Evolutionary conservation across 1,140 invertebrate genomes (phyloP), one percentile per base, ranked within the genome.

Genomic region (Acyrthosiphon pisum): DNA sequence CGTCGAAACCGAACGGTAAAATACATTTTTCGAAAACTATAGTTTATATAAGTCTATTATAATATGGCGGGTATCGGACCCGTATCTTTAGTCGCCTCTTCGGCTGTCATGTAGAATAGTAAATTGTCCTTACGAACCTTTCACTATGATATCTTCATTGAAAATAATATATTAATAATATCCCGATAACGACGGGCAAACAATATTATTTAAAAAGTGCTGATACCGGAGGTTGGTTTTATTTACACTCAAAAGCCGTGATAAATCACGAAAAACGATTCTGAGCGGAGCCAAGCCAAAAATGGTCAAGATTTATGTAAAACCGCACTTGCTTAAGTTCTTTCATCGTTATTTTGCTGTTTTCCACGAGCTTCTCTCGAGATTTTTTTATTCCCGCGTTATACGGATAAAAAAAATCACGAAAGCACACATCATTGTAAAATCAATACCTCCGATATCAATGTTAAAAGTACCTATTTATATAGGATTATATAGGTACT

Each of bases 381-480:
- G 14, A 76, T 76, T 76, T 76, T 76, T 35, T 53, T 53, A 53
- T 53, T n/a, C 14, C 14, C 14, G 30, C 30, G 60, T 68, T 76
- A 76, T 76, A 0, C 30, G 2, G n/a, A 76, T n/a, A 6, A 76
- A 76, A 76, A 76, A 76, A 76, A 76, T 76, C 60, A 41, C 1
- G 22, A 41, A 83, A 35, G 35, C 81, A 41, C 37, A 83, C 37
- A 41, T 41, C 95, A n/a, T 76, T 76, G 60, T 76, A 76, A 76
- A 76, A 76, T 76, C 60, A 95, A 92, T 53, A 76, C 4, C 30
- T n/a, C n/a, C 1, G 30, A 11, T n/a, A 14, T 68, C 60, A 68
- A 60, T 60, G 56, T 26, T 7, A 60, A 60, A 60, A 60, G 23
- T 26, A 14, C 30, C 30, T 68, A n/a, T 30, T 60, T 60, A n/a